phyloP scores from a whole-genome alignment of 1,140 invertebrate species.

The Aphaenogaster floridana region DNA sequence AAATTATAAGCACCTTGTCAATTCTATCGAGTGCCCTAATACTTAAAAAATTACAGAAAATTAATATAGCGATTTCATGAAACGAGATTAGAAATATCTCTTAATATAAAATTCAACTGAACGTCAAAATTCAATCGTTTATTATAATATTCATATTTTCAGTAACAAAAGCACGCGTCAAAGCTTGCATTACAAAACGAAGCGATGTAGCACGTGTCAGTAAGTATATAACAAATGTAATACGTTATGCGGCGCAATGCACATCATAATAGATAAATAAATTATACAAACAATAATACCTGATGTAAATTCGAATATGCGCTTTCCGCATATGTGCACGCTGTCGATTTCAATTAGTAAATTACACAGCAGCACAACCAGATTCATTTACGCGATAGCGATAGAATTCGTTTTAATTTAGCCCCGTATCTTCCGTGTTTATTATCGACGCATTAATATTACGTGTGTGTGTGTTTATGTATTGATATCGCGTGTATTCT shows the following conservation, averaged over 20 bases:
- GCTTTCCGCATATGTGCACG: not conserved
- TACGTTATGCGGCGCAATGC: not conserved
- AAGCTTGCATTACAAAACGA: not conserved
- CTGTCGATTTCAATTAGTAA: not conserved
- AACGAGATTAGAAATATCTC: not conserved
- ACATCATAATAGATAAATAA: slow-evolving; percentile 2
- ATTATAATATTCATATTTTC: not conserved
- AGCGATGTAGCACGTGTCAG: not conserved
- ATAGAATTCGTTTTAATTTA: slow-evolving; percentile 27
- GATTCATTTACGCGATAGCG: not conserved
- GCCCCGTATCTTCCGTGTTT: not conserved
- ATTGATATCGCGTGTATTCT: not conserved
- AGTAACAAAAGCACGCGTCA: not conserved
- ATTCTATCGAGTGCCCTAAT: not conserved
- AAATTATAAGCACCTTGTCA: not conserved
- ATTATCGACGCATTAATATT: slow-evolving; percentile 12
- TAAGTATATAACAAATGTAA: not conserved
- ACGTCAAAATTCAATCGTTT: not conserved
- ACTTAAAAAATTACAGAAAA: not conserved
- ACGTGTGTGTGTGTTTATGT: not conserved
- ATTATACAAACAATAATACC: not conserved
- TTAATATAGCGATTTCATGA: not conserved
- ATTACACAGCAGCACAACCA: slow-evolving; percentile 1
- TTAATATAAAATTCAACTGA: not conserved
- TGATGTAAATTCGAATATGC: not conserved